Percentiles rank a stretch among this genome's conserved stretches.
phyloP scores from a whole-genome alignment of 2,888 invertebrate species.

The Gymnoscelis rufifasciata region DNA sequence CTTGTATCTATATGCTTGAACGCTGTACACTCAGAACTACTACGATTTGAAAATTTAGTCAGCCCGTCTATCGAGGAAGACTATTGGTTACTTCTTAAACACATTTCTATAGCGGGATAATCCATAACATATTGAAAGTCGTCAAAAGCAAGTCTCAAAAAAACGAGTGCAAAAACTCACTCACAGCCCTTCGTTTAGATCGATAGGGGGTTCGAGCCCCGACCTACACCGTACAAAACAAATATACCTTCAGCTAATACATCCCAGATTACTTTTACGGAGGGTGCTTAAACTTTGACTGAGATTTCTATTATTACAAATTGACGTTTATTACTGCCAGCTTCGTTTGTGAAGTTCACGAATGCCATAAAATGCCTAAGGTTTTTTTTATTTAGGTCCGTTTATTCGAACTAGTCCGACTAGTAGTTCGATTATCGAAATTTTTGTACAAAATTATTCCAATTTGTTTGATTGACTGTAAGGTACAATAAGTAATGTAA shows the following conservation, averaged over 20 bases:
- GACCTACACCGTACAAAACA: conserved; percentile 13
- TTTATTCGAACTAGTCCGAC: not conserved
- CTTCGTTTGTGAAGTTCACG: not conserved
- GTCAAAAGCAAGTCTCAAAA: too few relatives aligned
- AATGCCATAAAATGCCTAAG: not conserved
- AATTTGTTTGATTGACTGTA: too few relatives aligned
- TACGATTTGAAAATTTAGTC: too few relatives aligned
- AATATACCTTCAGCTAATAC: conserved; percentile 6
- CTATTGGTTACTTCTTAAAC: too few relatives aligned
- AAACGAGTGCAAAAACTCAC: not conserved
- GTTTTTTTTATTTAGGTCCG: not conserved
- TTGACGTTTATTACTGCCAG: not conserved
- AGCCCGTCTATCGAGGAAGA: too few relatives aligned
- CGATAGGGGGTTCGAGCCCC: conserved; percentile 29
- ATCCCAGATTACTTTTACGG: conserved; percentile 8
- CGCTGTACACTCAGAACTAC: too few relatives aligned
- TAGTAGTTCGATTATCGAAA: too few relatives aligned
- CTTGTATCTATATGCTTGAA: too few relatives aligned
- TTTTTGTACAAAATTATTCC: too few relatives aligned
- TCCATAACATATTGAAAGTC: too few relatives aligned
- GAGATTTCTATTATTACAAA: conserved; percentile 14
- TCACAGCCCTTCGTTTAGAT: conserved; percentile 22
- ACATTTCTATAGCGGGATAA: too few relatives aligned
- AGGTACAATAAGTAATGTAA: not conserved
- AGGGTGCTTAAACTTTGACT: conserved; percentile 19